These are phyloP conservation scores for Tychaedon coryphoeus DNA, from an alignment of 2,113 vertebrate species.

Conservation along the genomic window DNA sequence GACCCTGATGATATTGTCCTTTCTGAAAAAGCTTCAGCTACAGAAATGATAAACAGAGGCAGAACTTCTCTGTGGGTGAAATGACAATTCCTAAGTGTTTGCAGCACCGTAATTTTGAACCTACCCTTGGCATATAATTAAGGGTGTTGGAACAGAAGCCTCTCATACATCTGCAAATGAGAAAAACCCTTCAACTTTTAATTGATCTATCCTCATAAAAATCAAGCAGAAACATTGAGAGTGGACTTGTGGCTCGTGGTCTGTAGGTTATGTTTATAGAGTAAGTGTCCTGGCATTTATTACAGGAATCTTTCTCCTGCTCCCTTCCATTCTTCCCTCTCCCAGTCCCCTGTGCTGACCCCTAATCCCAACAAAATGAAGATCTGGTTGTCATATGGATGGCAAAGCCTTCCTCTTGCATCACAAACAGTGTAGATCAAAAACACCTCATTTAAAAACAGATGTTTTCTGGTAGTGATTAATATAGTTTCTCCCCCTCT, in stretches of 20 bases:
- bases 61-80: background rate
- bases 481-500: background rate
- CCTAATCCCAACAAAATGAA: conserved; percentile 63
- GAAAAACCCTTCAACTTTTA: background rate
- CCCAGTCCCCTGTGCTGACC: conserved; percentile 35
- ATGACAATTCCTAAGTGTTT: background rate
- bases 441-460: conserved; percentile 46
- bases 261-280: background rate
- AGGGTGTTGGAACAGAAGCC: background rate
- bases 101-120: background rate
- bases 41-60: background rate
- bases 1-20: background rate
- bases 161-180: background rate
- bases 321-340: background rate
- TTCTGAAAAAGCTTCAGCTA: background rate
- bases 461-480: conserved; percentile 64
- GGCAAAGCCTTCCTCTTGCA: conserved; percentile 55
- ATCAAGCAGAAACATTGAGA: background rate
- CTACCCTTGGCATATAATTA: background rate
- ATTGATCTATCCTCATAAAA: background rate
- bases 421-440: conserved; percentile 58
- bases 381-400: conserved; percentile 66
- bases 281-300: background rate
- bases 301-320: background rate
- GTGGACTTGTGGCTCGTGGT: background rate